phyloP scores from a whole-genome alignment of 2,888 invertebrate species.

The Pandemis cinnamomeana region DNA sequence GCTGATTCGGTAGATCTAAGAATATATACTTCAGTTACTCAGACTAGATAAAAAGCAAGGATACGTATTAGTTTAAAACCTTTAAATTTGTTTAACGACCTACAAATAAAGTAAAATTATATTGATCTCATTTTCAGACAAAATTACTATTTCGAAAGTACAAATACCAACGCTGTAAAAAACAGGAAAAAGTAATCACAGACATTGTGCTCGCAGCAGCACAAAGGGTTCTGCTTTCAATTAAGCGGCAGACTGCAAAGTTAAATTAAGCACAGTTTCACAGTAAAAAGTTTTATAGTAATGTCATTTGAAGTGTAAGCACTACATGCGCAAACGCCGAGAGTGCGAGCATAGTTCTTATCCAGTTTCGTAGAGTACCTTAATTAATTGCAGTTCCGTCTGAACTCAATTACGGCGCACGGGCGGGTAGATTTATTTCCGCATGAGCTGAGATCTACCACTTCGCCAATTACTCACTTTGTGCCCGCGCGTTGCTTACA shows the following conservation, averaged over 20 bases:
- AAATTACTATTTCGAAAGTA: neutral
- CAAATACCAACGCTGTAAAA: too few relatives aligned
- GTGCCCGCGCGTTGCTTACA: constrained; percentile 47
- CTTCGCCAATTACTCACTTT: constrained; percentile 62
- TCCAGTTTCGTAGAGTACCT: constrained; percentile 35
- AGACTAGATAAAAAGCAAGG: too few relatives aligned
- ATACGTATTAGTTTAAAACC: too few relatives aligned
- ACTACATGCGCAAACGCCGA: constrained; percentile 10
- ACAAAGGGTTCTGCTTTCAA: constrained; percentile 13
- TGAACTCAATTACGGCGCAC: constrained; percentile 42
- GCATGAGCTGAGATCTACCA: constrained; percentile 57
- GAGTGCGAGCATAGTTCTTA: constrained; percentile 30
- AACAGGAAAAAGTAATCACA: neutral
- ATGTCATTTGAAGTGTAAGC: constrained; percentile 22
- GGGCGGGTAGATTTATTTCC: constrained; percentile 57
- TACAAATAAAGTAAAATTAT: too few relatives aligned
- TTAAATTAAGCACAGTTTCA: constrained; percentile 17
- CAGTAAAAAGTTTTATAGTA: constrained; percentile 12
- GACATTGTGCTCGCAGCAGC: neutral
- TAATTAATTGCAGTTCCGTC: constrained; percentile 43
- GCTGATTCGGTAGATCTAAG: too few relatives aligned
- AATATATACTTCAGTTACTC: too few relatives aligned
- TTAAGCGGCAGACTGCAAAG: constrained; percentile 9
- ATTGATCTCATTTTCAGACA: too few relatives aligned
- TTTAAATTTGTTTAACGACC: too few relatives aligned